Percentiles rank a stretch among this genome's conserved stretches.
Evolutionary conservation across 2,113 vertebrate species (phyloP).

Genomic region (Dryoscopus gambensis): DNA sequence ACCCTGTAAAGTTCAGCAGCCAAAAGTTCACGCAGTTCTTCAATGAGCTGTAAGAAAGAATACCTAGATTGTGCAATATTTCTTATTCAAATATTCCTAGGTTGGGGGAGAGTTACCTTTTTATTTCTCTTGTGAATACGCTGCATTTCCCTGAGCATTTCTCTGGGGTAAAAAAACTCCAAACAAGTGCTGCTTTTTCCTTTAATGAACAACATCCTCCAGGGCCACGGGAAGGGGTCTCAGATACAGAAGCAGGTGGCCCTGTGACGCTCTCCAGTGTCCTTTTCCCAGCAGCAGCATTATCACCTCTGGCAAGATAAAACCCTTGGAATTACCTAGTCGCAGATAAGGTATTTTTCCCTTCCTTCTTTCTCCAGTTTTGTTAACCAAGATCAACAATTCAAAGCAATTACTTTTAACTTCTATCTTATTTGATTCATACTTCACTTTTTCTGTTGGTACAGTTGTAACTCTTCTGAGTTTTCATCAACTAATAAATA

Average conservation of each 20-base stretch:
- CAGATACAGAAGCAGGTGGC: background rate
- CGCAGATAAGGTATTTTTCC: background rate
- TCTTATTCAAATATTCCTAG: background rate
- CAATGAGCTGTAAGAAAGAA: background rate
- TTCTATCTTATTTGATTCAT: background rate
- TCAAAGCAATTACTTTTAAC: background rate
- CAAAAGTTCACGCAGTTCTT: background rate
- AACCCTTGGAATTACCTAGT: background rate
- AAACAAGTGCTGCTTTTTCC: background rate
- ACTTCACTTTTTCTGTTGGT: background rate
- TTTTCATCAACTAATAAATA: background rate
- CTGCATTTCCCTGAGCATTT: background rate
- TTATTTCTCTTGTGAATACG: background rate
- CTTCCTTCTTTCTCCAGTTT: background rate
- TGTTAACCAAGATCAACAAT: background rate
- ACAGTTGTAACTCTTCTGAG: background rate
- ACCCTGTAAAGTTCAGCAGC: background rate
- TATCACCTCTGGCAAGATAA: background rate
- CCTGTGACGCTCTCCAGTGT: accelerated
- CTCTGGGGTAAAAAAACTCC: background rate
- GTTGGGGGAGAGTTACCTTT: background rate
- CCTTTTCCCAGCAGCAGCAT: background rate
- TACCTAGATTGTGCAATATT: background rate
- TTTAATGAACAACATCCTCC: background rate
- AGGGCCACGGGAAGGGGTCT: background rate